Percentiles rank a stretch among this genome's conserved stretches.
Evolutionary conservation across 2,797 vertebrate species (phyloP).

Genomic region (Acrossocheilus fasciatus): DNA sequence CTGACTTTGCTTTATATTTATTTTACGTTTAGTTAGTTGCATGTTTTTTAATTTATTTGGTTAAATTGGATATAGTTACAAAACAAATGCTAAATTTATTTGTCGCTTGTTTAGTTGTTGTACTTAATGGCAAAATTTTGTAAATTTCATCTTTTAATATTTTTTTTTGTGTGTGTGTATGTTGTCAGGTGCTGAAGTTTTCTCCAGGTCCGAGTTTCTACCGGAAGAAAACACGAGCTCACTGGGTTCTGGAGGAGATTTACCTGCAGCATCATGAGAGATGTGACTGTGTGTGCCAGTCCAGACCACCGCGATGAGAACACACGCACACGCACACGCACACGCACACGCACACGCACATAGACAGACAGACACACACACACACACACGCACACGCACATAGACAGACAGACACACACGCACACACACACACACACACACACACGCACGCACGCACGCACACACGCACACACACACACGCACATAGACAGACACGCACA

Average conservation of each 20-base stretch:
- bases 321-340: neutral
- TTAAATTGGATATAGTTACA: no score
- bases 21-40: no score
- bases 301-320: slow-evolving; percentile 89
- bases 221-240: slow-evolving; percentile 77
- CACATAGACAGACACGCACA: no score
- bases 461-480: no score
- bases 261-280: slow-evolving; percentile 93
- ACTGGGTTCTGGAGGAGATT: slow-evolving; percentile 90
- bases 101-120: neutral
- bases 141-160: neutral
- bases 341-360: no score
- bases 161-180: slow-evolving; percentile 15
- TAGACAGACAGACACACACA: neutral
- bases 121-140: neutral
- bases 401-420: no score
- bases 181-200: slow-evolving; percentile 89
- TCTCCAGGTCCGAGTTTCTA: slow-evolving; percentile 79
- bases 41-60: no score
- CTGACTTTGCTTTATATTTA: no score
- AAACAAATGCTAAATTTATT: neutral
- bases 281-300: slow-evolving; percentile 92
- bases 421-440: no score
- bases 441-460: no score
- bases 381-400: neutral